Evolutionary conservation across 2,797 vertebrate genomes (phyloP).

Genomic region (Arnoldichthys spilopterus): DNA sequence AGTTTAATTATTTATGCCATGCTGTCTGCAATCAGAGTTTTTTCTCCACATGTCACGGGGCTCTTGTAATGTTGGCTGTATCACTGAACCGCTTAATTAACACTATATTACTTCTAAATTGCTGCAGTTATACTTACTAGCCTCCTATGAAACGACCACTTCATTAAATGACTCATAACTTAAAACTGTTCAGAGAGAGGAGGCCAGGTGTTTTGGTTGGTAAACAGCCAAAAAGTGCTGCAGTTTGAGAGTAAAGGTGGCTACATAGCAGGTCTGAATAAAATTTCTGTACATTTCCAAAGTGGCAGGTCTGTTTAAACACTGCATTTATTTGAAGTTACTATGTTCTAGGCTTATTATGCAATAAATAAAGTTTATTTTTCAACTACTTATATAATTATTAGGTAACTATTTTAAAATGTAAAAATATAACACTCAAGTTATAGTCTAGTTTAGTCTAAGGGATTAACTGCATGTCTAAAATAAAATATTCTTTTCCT

Average conservation of each 20-base stretch:
- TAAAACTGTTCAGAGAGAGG: neutral
- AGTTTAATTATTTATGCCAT: neutral
- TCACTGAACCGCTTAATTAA: slow-evolving; percentile 9
- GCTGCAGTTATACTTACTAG: slow-evolving; percentile 13
- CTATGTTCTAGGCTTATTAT: neutral
- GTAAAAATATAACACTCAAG: too few relatives aligned
- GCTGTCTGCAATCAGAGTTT: neutral
- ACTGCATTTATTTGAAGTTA: neutral
- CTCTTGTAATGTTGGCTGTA: slow-evolving; percentile 4
- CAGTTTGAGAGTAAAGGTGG: slow-evolving; percentile 2
- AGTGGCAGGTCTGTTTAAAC: neutral
- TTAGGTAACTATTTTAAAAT: too few relatives aligned
- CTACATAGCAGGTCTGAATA: neutral
- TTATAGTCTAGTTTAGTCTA: too few relatives aligned
- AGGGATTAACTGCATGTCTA: too few relatives aligned
- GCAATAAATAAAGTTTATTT: neutral
- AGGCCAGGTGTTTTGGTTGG: slow-evolving; percentile 7
- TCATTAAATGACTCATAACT: slow-evolving; percentile 8
- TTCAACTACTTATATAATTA: too few relatives aligned
- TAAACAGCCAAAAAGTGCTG: neutral
- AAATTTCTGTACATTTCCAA: neutral
- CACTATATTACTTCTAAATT: neutral
- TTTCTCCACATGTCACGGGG: neutral
- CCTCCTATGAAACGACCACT: slow-evolving; percentile 4
- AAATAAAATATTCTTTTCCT: too few relatives aligned